Evolutionary conservation across 1,140 invertebrate genomes (phyloP), one percentile per base, ranked within the genome.

Genomic region (Musca vetustissima): DNA sequence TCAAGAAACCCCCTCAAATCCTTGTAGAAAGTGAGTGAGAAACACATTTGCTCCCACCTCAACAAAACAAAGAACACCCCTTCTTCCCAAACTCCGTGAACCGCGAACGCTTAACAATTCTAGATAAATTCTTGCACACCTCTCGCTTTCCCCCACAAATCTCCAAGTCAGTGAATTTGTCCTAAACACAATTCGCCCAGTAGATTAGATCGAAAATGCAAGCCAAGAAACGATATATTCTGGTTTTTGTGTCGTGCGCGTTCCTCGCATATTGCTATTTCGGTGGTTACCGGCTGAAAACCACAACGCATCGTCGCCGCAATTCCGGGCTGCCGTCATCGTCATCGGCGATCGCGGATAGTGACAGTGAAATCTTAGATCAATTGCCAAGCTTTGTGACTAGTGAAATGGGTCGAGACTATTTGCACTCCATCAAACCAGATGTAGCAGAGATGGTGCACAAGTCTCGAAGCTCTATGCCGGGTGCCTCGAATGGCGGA

Each of bases 171-270:
- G 36, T 43, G 36, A 43, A 43, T 13, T 43, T 43, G 36, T 13
- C 36, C 36, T 43, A 13, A 13, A 11, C 36, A 28, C 4, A 43
- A 4, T 32, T 32, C 28, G 9, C n/a, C n/a, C 11, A 13, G 36
- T 43, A 43, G 11, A 32, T 32, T 32, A 32, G 28, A 4, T 4
- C 4, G 9, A 61, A 61, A 65, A 96, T 96, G 94, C 93, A 96
- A 87, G 94, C 94, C 67, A 96, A 95, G 85, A 95, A 95, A 85
- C 91, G 94, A 68, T 97, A 96, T 84, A 85, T 96, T 76, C 84
- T 96, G 77, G 85, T 96, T 73, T 87, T 93, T 79, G 83, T 91
- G 69, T 91, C 89, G 71, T 92, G 90, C 84, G 90, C 91, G 72
- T 92, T 95, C 83, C 85, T 96, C 76, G 87, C 92, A 72, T 92